phyloP scores from a whole-genome alignment of 2,113 vertebrate genomes.

The Ictidomys tridecemlineatus region DNA sequence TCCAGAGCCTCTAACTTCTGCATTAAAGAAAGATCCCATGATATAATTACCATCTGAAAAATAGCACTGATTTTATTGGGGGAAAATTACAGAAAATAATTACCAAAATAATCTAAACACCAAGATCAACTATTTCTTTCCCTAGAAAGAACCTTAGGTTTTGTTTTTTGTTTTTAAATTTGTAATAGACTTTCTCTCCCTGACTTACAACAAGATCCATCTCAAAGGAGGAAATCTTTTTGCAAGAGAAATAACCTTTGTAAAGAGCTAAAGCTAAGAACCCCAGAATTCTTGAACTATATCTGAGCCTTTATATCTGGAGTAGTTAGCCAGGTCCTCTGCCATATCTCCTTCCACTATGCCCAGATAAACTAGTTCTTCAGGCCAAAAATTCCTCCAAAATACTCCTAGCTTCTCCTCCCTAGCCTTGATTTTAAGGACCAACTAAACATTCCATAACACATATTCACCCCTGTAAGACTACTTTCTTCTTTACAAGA shows the following conservation, averaged over 20 bases:
- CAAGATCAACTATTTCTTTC: not conserved
- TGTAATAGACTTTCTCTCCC: not conserved
- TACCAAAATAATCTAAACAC: not conserved
- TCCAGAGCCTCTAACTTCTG: not conserved
- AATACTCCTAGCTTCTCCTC: not conserved
- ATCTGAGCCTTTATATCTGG: not conserved
- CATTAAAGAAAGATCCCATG: not conserved
- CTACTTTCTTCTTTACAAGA: not conserved
- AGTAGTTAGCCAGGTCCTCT: not conserved
- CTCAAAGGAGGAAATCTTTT: not conserved
- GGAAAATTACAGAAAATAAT: not conserved
- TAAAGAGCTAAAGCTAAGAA: not conserved
- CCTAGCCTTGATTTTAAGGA: not conserved
- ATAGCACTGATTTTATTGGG: not conserved
- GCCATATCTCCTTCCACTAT: not conserved
- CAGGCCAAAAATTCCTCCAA: too few relatives aligned
- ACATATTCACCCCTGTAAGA: not conserved
- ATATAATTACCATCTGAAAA: not conserved
- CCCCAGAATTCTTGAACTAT: not conserved
- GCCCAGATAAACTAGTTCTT: not conserved
- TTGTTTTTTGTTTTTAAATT: not conserved
- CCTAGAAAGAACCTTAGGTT: not conserved
- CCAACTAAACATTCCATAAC: not conserved
- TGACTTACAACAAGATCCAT: not conserved
- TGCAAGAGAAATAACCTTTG: not conserved